phyloP scores from a whole-genome alignment of 1,140 invertebrate genomes.

The Metaphire vulgaris region DNA sequence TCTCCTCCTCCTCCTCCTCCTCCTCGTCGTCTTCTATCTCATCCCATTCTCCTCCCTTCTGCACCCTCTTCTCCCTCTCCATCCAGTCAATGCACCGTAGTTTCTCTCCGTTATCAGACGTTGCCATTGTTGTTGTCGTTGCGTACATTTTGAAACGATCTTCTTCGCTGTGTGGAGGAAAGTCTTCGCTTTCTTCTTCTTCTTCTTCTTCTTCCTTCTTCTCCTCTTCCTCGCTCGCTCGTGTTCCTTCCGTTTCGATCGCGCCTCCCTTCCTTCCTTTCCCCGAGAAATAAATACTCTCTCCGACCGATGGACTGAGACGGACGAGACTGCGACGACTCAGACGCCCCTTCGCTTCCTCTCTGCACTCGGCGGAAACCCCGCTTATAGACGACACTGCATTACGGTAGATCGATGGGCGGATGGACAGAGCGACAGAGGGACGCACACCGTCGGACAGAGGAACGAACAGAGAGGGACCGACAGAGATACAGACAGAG shows the following conservation, averaged over 20 bases:
- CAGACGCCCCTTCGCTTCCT: no score
- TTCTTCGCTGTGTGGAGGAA: no score
- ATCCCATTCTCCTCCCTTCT: neutral
- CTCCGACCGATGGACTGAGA: no score
- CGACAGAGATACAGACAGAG: neutral
- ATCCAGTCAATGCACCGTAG: no score
- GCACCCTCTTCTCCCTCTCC: constrained; percentile 58
- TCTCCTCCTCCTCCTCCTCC: neutral
- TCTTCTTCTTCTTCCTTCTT: constrained; percentile 39
- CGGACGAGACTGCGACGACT: no score
- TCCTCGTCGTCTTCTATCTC: neutral
- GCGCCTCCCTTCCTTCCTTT: neutral
- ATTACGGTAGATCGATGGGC: neutral
- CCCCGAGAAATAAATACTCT: no score
- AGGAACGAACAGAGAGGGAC: neutral
- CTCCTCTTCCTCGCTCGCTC: neutral
- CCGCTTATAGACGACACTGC: neutral
- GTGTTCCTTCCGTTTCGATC: neutral
- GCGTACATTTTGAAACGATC: no score
- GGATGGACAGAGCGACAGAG: neutral
- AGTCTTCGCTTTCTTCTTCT: no score
- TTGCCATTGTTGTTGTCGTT: no score
- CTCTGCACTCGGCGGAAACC: neutral
- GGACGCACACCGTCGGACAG: neutral
- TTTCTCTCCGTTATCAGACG: no score